phyloP scores from a whole-genome alignment of 2,113 vertebrate genomes.

The Salvator merianae region DNA sequence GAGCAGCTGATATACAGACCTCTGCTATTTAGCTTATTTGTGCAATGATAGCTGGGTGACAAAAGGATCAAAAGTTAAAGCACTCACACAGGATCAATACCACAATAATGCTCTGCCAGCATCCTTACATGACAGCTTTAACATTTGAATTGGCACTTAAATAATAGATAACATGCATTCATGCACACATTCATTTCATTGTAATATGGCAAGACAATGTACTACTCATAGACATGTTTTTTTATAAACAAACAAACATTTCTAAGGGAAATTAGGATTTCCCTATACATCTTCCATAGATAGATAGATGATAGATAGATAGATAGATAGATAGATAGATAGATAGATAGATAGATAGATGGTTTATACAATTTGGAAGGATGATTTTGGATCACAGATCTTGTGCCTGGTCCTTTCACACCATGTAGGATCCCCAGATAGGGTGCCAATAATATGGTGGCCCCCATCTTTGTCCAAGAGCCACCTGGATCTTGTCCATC shows the following conservation, averaged over 20 bases:
- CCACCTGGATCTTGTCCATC: too few species aligned
- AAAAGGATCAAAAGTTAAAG: neutral
- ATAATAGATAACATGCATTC: neutral
- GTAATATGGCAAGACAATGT: neutral
- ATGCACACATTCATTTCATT: neutral
- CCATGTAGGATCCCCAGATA: too few species aligned
- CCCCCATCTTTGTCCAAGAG: too few species aligned
- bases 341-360: too few species aligned
- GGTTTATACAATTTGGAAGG: too few species aligned
- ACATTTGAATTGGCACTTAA: fast-evolving
- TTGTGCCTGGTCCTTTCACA: too few species aligned
- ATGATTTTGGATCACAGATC: too few species aligned
- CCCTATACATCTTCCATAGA: slow-evolving; percentile 1
- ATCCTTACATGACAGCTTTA: neutral
- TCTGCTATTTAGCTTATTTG: neutral
- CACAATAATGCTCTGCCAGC: neutral
- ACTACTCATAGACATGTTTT: too few species aligned
- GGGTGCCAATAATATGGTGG: too few species aligned
- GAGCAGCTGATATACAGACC: too few species aligned
- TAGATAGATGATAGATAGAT: too few species aligned
- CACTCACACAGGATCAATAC: neutral
- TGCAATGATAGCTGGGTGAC: neutral
- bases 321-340: too few species aligned
- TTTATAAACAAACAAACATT: neutral
- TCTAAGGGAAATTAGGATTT: neutral